These are phyloP conservation scores for Phyllostomus discolor DNA, from an alignment of 2,113 vertebrate species.

Conservation along the genomic window DNA sequence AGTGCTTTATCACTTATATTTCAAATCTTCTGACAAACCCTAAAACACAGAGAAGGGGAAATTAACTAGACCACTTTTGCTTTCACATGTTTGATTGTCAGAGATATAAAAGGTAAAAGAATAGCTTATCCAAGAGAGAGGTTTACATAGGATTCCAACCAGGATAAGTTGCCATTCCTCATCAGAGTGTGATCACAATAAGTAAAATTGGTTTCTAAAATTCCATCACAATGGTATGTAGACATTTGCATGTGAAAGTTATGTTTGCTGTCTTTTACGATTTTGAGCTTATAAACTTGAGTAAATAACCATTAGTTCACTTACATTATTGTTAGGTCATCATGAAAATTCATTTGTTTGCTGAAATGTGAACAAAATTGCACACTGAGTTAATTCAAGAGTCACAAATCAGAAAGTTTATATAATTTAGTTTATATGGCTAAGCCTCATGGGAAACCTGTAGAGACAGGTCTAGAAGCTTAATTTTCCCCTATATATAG, in stretches of 20 bases:
- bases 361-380: conserved; percentile 23
- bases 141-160: not conserved
- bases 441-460: not conserved
- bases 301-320: conserved; percentile 24
- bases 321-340: not conserved
- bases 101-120: conserved; percentile 4
- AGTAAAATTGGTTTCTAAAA: conserved; percentile 16
- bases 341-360: conserved; percentile 11
- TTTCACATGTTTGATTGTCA: not conserved
- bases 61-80: not conserved
- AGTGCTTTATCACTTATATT: not conserved
- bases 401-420: conserved; percentile 11
- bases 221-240: not conserved
- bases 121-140: not conserved
- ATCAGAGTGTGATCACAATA: not conserved
- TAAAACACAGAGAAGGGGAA: not conserved
- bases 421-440: not conserved
- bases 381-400: conserved; percentile 35
- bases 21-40: not conserved
- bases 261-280: not conserved
- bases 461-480: not conserved
- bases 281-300: not conserved
- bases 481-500: not conserved
- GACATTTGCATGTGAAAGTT: not conserved
- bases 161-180: not conserved